Evolutionary conservation across 2,113 vertebrate genomes (phyloP).

Genomic region (Tor tambroides): DNA sequence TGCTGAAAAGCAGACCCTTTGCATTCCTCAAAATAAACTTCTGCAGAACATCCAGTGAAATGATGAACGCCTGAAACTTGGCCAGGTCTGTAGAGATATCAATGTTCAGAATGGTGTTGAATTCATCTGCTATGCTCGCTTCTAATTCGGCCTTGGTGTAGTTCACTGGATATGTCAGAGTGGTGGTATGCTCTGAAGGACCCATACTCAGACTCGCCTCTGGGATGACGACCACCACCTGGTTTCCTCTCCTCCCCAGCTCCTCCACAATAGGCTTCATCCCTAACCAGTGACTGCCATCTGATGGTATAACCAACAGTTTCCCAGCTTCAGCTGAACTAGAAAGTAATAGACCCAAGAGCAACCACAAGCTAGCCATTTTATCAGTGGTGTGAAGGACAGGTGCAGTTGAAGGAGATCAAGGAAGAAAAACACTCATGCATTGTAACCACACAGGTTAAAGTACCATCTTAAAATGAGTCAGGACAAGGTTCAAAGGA

Average conservation of each 20-base stretch:
- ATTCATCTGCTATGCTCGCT: fast-evolving
- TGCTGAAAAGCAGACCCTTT: conserved; percentile 60
- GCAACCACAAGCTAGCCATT: neutral
- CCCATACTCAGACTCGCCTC: conserved; percentile 67
- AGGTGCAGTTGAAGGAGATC: neutral
- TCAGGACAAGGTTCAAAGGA: neutral
- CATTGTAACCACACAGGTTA: neutral
- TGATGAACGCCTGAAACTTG: neutral
- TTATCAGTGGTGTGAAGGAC: neutral
- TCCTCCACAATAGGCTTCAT: conserved; percentile 65
- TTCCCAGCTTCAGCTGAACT: conserved; percentile 64
- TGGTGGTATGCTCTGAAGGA: conserved; percentile 64
- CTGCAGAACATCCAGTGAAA: fast-evolving
- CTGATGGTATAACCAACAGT: conserved; percentile 74
- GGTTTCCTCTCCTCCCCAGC: conserved; percentile 68
- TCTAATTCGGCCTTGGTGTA: conserved; percentile 65
- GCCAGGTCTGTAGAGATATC: conserved; percentile 52
- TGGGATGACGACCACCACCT: conserved; percentile 63
- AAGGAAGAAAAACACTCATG: neutral
- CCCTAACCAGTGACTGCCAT: conserved; percentile 81
- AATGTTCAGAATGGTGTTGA: fast-evolving
- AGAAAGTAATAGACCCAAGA: neutral
- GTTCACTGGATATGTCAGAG: conserved; percentile 55
- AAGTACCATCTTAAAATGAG: neutral
- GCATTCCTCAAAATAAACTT: conserved; percentile 23